Percentiles rank a stretch among this genome's conserved stretches.
phyloP scores from a whole-genome alignment of 2,888 invertebrate species.

The Drepanosiphum platanoidis region DNA sequence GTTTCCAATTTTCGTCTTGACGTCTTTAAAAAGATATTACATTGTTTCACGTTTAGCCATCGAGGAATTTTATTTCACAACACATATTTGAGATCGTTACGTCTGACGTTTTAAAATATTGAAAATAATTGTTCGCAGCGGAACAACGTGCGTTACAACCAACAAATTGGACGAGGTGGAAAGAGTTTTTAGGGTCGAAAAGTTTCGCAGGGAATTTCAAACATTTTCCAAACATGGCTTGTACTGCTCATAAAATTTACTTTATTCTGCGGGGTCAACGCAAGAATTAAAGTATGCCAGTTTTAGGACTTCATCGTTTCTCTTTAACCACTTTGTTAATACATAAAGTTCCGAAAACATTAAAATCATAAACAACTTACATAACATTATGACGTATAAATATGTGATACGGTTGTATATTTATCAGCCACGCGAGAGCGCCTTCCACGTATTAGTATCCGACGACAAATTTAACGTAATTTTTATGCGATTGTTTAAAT shows the following conservation, averaged over 20 bases:
- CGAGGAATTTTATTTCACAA: neutral
- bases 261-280: neutral
- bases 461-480: too few relatives aligned
- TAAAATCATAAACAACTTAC: neutral
- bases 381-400: too few relatives aligned
- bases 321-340: neutral
- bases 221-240: neutral
- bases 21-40: neutral
- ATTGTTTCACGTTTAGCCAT: neutral
- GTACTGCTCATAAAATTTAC: constrained; percentile 14
- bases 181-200: constrained; percentile 9
- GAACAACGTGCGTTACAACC: neutral
- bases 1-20: neutral
- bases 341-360: neutral
- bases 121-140: neutral
- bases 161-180: neutral
- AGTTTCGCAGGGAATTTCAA: constrained; percentile 12
- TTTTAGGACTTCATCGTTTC: neutral
- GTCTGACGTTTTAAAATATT: neutral
- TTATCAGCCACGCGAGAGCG: neutral
- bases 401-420: neutral
- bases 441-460: too few relatives aligned
- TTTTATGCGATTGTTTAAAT: too few relatives aligned
- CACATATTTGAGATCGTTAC: neutral
- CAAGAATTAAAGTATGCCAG: neutral